Evolutionary conservation across 2,113 vertebrate species (phyloP).

Genomic region (Phainopepla nitens): DNA sequence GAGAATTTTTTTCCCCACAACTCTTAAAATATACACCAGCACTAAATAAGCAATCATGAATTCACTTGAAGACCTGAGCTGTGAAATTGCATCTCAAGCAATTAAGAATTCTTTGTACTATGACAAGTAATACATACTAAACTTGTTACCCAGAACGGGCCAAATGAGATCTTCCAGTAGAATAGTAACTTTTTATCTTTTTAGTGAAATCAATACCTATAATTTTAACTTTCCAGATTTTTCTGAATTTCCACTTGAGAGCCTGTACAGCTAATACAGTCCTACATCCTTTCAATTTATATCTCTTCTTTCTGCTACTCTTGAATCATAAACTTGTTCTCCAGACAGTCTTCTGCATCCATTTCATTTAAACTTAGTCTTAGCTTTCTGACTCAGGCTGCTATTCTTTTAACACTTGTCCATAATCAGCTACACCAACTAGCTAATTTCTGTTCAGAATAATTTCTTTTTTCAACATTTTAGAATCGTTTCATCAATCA

Average conservation of each 20-base stretch:
- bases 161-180: background rate
- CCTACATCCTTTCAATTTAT: background rate
- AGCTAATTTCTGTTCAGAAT: background rate
- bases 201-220: background rate
- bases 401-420: background rate
- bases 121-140: background rate
- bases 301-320: background rate
- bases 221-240: background rate
- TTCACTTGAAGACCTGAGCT: background rate
- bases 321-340: background rate
- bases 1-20: background rate
- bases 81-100: conserved; percentile 13
- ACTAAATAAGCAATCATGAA: background rate
- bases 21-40: background rate
- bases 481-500: background rate
- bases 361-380: background rate
- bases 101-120: background rate
- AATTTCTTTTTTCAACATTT: background rate
- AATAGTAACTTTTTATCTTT: background rate
- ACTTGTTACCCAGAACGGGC: background rate
- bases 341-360: background rate
- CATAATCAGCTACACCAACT: background rate
- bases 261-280: background rate
- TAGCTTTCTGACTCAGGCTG: background rate
- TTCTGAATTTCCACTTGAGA: background rate